Percentiles rank a stretch among this genome's conserved stretches.
Evolutionary conservation across 2,797 vertebrate species (phyloP).

Genomic region (Paguma larvata): DNA sequence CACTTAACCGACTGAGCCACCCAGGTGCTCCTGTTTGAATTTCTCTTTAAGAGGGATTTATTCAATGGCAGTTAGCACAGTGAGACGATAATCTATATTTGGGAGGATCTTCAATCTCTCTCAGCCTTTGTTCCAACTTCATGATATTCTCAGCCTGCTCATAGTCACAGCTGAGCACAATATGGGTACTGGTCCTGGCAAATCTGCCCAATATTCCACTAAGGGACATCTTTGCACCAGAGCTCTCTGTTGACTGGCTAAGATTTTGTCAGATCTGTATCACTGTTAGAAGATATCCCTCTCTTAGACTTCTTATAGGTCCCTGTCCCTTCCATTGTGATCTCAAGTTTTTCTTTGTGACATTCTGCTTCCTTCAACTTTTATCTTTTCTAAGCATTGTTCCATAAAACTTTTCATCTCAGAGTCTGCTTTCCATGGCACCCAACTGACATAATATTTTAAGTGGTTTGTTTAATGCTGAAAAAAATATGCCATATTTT

Average conservation of each 20-base stretch:
- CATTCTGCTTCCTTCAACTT: neutral
- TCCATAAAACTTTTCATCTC: neutral
- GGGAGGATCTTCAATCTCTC: neutral
- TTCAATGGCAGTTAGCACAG: neutral
- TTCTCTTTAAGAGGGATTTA: neutral
- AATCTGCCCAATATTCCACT: neutral
- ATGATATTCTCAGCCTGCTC: neutral
- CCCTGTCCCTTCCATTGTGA: neutral
- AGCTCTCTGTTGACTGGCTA: neutral
- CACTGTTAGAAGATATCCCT: neutral
- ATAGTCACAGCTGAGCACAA: neutral
- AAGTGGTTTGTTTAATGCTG: conserved; percentile 12
- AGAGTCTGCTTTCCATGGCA: neutral
- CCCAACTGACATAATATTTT: neutral
- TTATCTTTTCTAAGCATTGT: neutral
- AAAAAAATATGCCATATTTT: neutral
- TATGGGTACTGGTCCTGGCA: neutral
- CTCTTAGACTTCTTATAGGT: neutral
- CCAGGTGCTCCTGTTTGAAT: too few relatives aligned
- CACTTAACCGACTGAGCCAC: too few relatives aligned
- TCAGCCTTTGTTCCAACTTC: neutral
- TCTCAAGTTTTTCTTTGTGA: neutral
- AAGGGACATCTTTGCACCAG: neutral
- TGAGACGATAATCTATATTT: neutral
- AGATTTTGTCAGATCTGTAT: neutral